Percentiles rank a stretch among this genome's conserved stretches.
These are phyloP conservation scores for Anarrhichthys ocellatus DNA, from an alignment of 2,113 vertebrate species.

Conservation along the genomic window DNA sequence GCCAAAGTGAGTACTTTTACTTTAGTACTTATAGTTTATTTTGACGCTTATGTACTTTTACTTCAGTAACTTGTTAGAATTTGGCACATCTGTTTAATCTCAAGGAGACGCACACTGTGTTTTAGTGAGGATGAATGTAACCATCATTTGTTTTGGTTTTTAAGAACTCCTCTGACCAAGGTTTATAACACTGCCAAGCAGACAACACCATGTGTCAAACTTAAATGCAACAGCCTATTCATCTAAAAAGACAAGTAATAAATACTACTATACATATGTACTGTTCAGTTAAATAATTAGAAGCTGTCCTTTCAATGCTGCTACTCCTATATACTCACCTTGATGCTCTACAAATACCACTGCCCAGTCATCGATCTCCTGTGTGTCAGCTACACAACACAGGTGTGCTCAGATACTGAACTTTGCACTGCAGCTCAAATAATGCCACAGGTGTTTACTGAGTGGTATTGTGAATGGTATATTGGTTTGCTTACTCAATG, in stretches of 20 bases:
- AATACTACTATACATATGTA: background rate
- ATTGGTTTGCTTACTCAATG: background rate
- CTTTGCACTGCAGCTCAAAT: constrained; percentile 23
- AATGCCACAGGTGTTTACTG: constrained; percentile 31
- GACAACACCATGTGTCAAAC: background rate
- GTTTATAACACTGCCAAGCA: background rate
- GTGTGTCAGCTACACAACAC: constrained; percentile 10
- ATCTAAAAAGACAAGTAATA: background rate
- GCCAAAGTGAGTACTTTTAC: background rate
- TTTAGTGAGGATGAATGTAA: background rate
- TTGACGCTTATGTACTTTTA: background rate
- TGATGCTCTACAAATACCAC: constrained; percentile 25
- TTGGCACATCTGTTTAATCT: background rate
- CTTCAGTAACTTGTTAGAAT: background rate
- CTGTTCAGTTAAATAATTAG: background rate
- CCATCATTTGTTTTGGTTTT: background rate
- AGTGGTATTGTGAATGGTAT: background rate
- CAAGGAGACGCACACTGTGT: background rate
- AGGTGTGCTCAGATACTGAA: constrained; percentile 38
- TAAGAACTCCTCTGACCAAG: too few relatives aligned
- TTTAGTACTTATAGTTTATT: background rate
- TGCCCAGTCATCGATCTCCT: constrained; percentile 27
- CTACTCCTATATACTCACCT: background rate
- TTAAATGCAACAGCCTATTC: background rate
- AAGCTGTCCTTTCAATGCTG: background rate